These are phyloP conservation scores for Dendrolimus kikuchii DNA, from an alignment of 1,140 invertebrate genomes.

Conservation along the genomic window DNA sequence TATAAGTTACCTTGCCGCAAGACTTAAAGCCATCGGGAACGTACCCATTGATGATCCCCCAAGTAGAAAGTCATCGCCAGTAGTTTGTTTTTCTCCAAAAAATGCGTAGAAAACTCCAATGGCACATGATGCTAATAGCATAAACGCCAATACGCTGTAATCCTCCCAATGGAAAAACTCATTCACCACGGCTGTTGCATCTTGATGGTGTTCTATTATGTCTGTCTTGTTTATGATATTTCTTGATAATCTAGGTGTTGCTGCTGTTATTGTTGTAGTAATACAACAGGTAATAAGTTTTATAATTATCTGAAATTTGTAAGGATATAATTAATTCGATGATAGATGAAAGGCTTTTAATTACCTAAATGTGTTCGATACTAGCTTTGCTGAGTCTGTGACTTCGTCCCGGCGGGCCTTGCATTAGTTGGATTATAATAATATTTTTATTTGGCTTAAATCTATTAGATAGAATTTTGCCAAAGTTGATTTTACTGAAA, in stretches of 20 bases:
- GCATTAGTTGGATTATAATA: too few species aligned
- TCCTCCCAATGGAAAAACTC: constrained; percentile 77
- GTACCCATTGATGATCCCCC: constrained; percentile 84
- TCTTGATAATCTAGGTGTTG: constrained; percentile 15
- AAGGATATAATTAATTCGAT: neutral
- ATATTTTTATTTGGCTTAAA: too few species aligned
- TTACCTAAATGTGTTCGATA: too few species aligned
- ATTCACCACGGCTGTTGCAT: constrained; percentile 6
- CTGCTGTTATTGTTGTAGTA: constrained; percentile 8
- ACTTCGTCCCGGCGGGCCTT: too few species aligned
- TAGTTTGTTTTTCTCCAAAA: constrained; percentile 81
- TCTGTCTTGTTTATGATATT: constrained; percentile 6
- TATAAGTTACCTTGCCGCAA: constrained; percentile 78
- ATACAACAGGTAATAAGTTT: constrained; percentile 4
- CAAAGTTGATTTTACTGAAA: too few species aligned
- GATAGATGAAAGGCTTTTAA: too few species aligned
- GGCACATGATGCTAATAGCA: constrained; percentile 81
- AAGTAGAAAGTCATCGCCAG: constrained; percentile 83
- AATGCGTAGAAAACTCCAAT: constrained; percentile 89
- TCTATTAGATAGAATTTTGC: too few species aligned
- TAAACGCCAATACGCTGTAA: constrained; percentile 79
- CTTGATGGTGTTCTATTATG: constrained; percentile 1
- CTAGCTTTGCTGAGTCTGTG: too few species aligned
- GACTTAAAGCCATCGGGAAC: constrained; percentile 84
- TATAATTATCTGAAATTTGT: constrained; percentile 14